Percentiles rank a stretch among this genome's conserved stretches.
These are phyloP conservation scores for Colletes gigas DNA, from an alignment of 1,140 invertebrate species.

Conservation along the genomic window DNA sequence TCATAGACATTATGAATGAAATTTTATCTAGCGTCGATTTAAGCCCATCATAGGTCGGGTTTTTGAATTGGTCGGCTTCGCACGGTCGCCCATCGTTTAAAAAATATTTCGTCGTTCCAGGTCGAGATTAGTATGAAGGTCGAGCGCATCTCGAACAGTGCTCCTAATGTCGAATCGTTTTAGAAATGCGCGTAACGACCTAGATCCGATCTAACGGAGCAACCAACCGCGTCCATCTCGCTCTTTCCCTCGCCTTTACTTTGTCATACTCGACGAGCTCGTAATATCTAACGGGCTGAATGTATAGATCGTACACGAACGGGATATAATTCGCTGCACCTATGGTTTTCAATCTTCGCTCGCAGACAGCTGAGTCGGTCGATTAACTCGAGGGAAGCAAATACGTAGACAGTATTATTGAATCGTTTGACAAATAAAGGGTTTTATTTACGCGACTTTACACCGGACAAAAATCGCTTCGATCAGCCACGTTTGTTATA, in stretches of 20 bases:
- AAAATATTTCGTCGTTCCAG: background rate
- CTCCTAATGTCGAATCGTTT: slow-evolving; percentile 41
- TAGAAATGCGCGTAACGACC: slow-evolving; percentile 55
- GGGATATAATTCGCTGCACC: slow-evolving; percentile 23
- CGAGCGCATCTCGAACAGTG: slow-evolving; percentile 36
- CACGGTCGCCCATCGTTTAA: background rate
- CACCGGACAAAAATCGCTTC: background rate
- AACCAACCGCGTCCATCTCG: slow-evolving; percentile 33
- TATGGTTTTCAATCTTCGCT: background rate
- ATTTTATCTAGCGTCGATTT: too few species aligned
- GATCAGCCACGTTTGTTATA: background rate
- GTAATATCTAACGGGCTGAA: slow-evolving; percentile 61
- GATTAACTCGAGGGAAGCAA: background rate
- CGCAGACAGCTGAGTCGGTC: background rate
- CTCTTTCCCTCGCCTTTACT: slow-evolving; percentile 33
- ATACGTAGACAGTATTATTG: background rate
- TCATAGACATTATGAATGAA: too few species aligned
- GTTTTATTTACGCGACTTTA: too few species aligned
- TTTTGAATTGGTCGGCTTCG: background rate
- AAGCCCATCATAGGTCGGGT: background rate
- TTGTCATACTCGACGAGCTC: slow-evolving; percentile 33
- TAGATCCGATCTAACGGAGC: slow-evolving; percentile 67
- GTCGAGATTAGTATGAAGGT: slow-evolving; percentile 41
- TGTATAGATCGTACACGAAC: slow-evolving; percentile 18
- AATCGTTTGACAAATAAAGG: too few species aligned